phyloP scores from a whole-genome alignment of 1,140 invertebrate genomes.

The Hylaeus anthracinus region DNA sequence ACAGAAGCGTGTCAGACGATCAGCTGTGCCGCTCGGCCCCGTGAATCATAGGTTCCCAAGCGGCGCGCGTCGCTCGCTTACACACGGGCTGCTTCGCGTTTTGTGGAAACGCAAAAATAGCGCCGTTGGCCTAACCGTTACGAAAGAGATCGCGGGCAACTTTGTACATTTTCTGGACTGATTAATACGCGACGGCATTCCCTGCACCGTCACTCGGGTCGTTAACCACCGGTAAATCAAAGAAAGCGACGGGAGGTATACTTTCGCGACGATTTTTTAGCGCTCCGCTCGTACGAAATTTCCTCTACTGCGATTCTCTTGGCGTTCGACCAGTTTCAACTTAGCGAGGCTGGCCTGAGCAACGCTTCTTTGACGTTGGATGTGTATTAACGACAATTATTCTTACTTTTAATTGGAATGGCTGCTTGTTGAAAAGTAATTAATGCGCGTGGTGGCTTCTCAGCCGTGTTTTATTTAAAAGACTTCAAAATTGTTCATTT shows the following conservation, averaged over 20 bases:
- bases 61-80: background rate
- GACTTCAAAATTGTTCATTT: too few relatives aligned
- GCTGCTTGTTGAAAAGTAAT: too few relatives aligned
- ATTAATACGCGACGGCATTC: constrained; percentile 52
- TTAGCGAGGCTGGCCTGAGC: background rate
- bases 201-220: constrained; percentile 28
- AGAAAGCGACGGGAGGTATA: constrained; percentile 32
- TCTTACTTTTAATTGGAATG: background rate
- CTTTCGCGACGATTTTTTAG: constrained; percentile 10
- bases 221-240: constrained; percentile 55
- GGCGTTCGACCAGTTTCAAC: background rate
- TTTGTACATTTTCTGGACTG: constrained; percentile 57
- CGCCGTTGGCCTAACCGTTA: constrained; percentile 4
- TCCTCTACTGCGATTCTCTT: background rate
- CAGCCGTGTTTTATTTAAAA: too few relatives aligned
- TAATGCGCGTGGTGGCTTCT: too few relatives aligned
- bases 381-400: background rate
- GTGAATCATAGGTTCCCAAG: constrained; percentile 1
- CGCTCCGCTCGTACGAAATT: background rate
- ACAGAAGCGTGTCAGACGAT: constrained; percentile 22
- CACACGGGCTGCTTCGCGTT: background rate
- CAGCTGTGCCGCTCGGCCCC: constrained; percentile 15
- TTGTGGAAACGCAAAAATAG: constrained; percentile 48
- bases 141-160: constrained; percentile 39
- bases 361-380: background rate